Conservation (phyloP, 2,888 invertebrate species). For the Cheiracanthium punctorium region DNA sequence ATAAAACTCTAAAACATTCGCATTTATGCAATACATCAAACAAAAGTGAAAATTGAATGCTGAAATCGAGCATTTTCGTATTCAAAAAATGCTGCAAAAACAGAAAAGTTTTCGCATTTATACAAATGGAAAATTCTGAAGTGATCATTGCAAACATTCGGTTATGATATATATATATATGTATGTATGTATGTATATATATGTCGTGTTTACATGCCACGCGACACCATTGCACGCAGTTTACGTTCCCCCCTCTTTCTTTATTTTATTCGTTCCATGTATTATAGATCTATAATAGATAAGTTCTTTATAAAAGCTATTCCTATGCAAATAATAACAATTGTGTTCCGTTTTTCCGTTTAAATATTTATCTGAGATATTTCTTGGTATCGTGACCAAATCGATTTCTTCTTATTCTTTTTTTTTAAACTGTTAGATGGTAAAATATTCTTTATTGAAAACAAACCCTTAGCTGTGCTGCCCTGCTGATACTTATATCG, state of each 20-base stretch:
- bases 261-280: no score
- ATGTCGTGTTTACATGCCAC: conserved; percentile 47
- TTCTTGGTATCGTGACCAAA: not conserved
- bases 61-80: conserved; percentile 19
- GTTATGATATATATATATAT: conserved; percentile 14
- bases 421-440: no score
- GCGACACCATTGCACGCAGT: not conserved
- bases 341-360: conserved; percentile 26
- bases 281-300: conserved; percentile 25
- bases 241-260: not conserved
- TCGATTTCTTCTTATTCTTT: not conserved
- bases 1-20: no score
- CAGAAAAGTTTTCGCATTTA: conserved; percentile 30
- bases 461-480: not conserved
- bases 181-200: conserved; percentile 19
- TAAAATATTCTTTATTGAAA: not conserved
- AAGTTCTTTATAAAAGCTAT: conserved; percentile 5
- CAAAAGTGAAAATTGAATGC: conserved; percentile 58
- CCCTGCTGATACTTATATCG: no score
- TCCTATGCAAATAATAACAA: conserved; percentile 55
- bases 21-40: conserved; percentile 22
- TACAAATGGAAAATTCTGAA: conserved; percentile 31
- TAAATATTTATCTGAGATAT: conserved; percentile 58
- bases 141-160: conserved; percentile 30
- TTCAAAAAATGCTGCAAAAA: conserved; percentile 19